Base-by-base conservation (phyloP, 1,140 invertebrate species). In the Rhopalosiphum maidis region DNA sequence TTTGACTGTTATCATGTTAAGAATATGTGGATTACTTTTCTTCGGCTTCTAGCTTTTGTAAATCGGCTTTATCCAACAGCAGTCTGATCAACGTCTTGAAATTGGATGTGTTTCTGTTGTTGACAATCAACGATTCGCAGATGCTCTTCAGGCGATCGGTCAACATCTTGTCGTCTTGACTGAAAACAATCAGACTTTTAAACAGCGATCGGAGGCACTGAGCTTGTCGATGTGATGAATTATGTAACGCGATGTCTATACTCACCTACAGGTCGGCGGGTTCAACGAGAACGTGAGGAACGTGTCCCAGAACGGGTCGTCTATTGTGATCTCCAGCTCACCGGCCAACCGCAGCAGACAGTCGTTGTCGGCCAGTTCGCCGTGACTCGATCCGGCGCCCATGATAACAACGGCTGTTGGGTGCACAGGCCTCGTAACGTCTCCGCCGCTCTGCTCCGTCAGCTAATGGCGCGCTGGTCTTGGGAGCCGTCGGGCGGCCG, bases 221-320 rank as follows among this genome's bases (percentile, higher is more conserved):
- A 0, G 15, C 1, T n/a, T 18, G 15, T 77, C 60, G 15, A 35
- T n/a, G 18, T 5, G 30, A 77, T 1, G 30, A 77, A 15, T 35
- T n/a, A 4, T 77, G 30, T 21, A n/a, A n/a, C 60, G 1, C n/a
- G 1, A n/a, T n/a, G 43, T 87, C 15, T n/a, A 7, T 94, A 96
- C 96, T 95, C 96, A 98, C 96, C 96, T 96, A 93, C 96, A 97
- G 77, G 96, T 96, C 8, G 98, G 97, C 93, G 97, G 96, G 86
- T 96, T 96, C 94, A 99, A 97, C 94, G 98, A 98, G 94, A 99
- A 99, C 1, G 98, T 98, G 25, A 99, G 95, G 91, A 99, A 96
- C 94, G 97, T 97, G 95, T 98, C 98, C 99, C 99, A 99, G 95
- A 98, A 99, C 23, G 97, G 97, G 96, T 99, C 98, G 95, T 98